phyloP scores from a whole-genome alignment of 2,888 invertebrate genomes.

The Galeopsomyia nigrocyanea region DNA sequence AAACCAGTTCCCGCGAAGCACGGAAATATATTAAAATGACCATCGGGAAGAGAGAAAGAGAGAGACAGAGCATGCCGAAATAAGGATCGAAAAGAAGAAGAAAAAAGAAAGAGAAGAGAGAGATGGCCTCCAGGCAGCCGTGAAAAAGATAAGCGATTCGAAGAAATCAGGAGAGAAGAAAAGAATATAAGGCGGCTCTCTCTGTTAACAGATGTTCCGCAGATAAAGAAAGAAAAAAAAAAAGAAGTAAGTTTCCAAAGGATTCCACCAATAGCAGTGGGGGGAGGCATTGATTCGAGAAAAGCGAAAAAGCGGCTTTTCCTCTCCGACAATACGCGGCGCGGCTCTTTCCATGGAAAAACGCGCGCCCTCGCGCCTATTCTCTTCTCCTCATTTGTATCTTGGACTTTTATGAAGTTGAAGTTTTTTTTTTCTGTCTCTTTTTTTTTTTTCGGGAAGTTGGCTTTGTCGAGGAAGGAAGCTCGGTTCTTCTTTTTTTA shows the following conservation, averaged over 20 bases:
- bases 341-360: slow-evolving; percentile 42
- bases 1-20: too few relatives aligned
- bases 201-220: slow-evolving; percentile 67
- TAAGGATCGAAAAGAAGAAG: slow-evolving; percentile 20
- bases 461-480: too few relatives aligned
- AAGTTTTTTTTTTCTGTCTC: too few relatives aligned
- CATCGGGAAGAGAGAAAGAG: slow-evolving; percentile 20
- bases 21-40: too few relatives aligned
- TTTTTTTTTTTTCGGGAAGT: too few relatives aligned
- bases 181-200: slow-evolving; percentile 38
- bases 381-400: not conserved
- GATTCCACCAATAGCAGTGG: slow-evolving; percentile 52
- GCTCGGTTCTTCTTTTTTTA: too few relatives aligned
- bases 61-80: not conserved
- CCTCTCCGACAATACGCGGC: slow-evolving; percentile 14
- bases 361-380: slow-evolving; percentile 2
- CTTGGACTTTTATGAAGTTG: too few relatives aligned
- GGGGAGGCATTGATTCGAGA: too few relatives aligned
- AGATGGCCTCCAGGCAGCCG: not conserved
- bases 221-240: slow-evolving; percentile 59
- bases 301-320: slow-evolving; percentile 2
- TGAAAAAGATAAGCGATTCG: slow-evolving; percentile 35
- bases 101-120: slow-evolving; percentile 18
- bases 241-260: slow-evolving; percentile 55
- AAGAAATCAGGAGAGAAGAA: slow-evolving; percentile 14